These are phyloP conservation scores for Macrotis lagotis DNA, from an alignment of 2,113 vertebrate genomes.

Conservation along the genomic window DNA sequence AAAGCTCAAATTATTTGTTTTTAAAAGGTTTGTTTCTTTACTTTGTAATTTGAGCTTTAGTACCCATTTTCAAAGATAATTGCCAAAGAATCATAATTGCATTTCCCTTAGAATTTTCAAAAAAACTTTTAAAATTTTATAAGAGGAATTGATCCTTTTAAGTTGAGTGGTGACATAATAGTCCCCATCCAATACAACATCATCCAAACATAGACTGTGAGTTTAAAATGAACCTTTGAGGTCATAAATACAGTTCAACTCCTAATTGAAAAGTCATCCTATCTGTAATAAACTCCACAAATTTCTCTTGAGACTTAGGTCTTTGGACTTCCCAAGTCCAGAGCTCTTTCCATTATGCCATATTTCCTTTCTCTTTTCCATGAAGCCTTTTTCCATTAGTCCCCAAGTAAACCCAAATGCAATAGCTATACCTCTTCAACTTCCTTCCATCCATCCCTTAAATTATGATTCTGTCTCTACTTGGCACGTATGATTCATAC, in stretches of 20 bases:
- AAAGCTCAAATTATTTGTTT: neutral
- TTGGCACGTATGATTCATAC: neutral
- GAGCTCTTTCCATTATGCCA: neutral
- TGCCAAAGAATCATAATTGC: neutral
- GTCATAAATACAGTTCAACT: neutral
- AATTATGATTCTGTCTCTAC: neutral
- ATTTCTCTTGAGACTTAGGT: neutral
- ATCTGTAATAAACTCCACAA: neutral
- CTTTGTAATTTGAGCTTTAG: neutral
- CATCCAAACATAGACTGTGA: neutral
- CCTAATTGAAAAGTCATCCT: neutral
- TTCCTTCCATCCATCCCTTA: neutral
- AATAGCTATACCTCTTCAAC: neutral
- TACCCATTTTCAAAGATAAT: neutral
- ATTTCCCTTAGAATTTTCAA: neutral
- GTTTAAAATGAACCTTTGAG: neutral
- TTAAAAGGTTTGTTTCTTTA: neutral
- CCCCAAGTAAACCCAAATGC: neutral
- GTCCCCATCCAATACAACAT: neutral
- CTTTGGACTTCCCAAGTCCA: neutral
- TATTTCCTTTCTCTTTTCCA: neutral
- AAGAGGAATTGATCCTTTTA: neutral
- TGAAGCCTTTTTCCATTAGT: neutral
- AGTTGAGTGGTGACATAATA: neutral
- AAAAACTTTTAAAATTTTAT: neutral